phyloP scores from a whole-genome alignment of 2,113 vertebrate species.

The Poeciliopsis turrubarensis region DNA sequence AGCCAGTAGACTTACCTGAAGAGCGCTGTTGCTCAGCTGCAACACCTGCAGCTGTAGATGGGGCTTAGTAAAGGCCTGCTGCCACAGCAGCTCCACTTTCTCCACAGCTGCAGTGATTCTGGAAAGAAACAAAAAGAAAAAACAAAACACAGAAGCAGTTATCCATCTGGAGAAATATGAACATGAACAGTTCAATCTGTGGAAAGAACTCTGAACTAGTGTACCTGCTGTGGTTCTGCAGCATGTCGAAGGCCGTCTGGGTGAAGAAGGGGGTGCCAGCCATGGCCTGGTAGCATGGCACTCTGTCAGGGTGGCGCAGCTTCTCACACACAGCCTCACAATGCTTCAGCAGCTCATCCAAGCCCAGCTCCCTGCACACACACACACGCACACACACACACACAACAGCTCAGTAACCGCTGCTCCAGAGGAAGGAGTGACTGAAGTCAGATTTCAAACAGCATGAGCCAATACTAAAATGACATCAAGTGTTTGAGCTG shows the following conservation, averaged over 20 bases:
- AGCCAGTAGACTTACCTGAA: constrained; percentile 59
- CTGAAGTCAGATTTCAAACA: no score
- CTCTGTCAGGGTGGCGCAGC: constrained; percentile 73
- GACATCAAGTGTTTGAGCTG: no score
- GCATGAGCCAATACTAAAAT: no score
- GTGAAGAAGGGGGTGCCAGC: constrained; percentile 77
- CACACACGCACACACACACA: no score
- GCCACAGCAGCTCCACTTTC: constrained; percentile 80
- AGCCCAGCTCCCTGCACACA: constrained; percentile 72
- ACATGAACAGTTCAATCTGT: no score
- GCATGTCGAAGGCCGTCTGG: constrained; percentile 72
- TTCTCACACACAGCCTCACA: constrained; percentile 77
- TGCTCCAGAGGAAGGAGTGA: no score
- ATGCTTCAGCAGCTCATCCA: constrained; percentile 73
- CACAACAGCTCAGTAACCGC: not conserved
- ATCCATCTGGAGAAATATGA: not conserved
- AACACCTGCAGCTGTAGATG: constrained; percentile 67
- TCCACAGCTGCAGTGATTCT: constrained; percentile 77
- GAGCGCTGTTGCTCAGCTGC: constrained; percentile 62
- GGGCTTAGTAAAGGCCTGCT: constrained; percentile 70
- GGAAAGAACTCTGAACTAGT: no score
- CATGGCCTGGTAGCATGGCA: constrained; percentile 76
- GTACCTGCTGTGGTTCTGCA: constrained; percentile 79
- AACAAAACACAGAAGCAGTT: not conserved
- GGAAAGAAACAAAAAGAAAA: not conserved